Percentiles rank a stretch among this genome's conserved stretches.
These are phyloP conservation scores for Pollachius pollachius DNA, from an alignment of 2,113 vertebrate species.

Conservation along the genomic window DNA sequence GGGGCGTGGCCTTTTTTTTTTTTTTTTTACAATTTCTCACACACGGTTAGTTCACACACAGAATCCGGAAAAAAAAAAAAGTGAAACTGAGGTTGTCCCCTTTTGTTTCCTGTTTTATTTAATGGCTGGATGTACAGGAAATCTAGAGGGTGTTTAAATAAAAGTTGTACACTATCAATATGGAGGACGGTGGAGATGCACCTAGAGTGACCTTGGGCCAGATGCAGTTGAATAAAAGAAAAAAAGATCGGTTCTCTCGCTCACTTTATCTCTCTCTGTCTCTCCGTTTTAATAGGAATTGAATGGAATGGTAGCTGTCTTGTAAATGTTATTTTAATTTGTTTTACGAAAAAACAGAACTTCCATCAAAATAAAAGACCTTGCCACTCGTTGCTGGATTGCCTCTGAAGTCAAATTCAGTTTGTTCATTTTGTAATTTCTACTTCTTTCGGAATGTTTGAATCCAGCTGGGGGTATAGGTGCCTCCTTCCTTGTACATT, in stretches of 20 bases:
- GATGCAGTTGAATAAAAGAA: conserved; percentile 61
- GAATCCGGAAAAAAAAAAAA: conserved; percentile 60
- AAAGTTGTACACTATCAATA: conserved; percentile 72
- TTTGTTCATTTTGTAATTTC: conserved; percentile 83
- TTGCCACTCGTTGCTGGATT: conserved; percentile 86
- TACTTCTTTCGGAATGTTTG: conserved; percentile 83
- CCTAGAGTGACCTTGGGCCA: conserved; percentile 24
- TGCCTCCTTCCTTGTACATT: conserved; percentile 93
- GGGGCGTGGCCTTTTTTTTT: conserved; percentile 85
- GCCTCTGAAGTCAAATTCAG: conserved; percentile 83
- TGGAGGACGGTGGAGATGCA: conserved; percentile 36
- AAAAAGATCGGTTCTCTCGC: conserved; percentile 76
- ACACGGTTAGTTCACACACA: conserved; percentile 84
- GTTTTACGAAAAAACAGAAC: conserved; percentile 80
- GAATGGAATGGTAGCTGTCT: conserved; percentile 88
- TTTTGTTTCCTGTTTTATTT: conserved; percentile 42
- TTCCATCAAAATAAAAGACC: conserved; percentile 53
- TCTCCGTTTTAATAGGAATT: conserved; percentile 90
- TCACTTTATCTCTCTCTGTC: conserved; percentile 71
- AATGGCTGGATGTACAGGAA: conserved; percentile 43
- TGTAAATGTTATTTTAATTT: conserved; percentile 98
- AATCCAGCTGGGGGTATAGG: conserved; percentile 84
- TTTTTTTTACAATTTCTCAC: conserved; percentile 78
- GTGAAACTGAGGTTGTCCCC: conserved; percentile 68
- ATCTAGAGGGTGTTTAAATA: conserved; percentile 69